Percentiles rank a stretch among this genome's conserved stretches.
phyloP scores from a whole-genome alignment of 2,888 invertebrate genomes.

The Carabus problematicus region DNA sequence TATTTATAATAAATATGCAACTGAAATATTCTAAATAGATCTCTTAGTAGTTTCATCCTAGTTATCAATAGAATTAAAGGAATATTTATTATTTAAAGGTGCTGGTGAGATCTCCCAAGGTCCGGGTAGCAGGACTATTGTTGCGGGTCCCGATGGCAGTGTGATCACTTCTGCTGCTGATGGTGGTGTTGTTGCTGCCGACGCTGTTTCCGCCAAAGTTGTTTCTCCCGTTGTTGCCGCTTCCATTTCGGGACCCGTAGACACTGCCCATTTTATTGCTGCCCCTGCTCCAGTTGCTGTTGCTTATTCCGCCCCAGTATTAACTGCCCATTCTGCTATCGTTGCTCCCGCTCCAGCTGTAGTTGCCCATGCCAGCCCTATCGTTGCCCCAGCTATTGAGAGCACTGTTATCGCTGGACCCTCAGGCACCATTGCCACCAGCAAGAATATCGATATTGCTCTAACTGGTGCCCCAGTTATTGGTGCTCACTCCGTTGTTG shows the following conservation, averaged over 20 bases:
- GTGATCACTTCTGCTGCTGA: slow-evolving; percentile 53
- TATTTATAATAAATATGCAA: neutral
- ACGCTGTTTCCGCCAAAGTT: slow-evolving; percentile 44
- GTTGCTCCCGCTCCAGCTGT: slow-evolving; percentile 9
- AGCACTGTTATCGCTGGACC: slow-evolving; percentile 38
- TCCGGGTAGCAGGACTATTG: slow-evolving; percentile 55
- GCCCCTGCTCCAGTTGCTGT: slow-evolving; percentile 8
- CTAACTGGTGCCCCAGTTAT: slow-evolving; percentile 5
- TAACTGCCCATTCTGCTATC: slow-evolving; percentile 14
- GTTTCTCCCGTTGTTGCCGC: slow-evolving; percentile 45
- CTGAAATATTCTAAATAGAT: neutral
- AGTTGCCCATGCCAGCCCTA: neutral
- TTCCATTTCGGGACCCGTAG: slow-evolving; percentile 31
- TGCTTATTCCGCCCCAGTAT: slow-evolving; percentile 21
- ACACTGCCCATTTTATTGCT: slow-evolving; percentile 19
- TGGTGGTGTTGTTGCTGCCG: slow-evolving; percentile 46
- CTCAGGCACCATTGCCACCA: slow-evolving; percentile 27
- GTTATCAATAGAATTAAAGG: neutral
- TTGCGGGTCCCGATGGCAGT: slow-evolving; percentile 57
- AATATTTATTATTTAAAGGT: slow-evolving; percentile 43
- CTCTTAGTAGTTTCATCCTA: neutral
- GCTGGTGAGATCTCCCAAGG: slow-evolving; percentile 56
- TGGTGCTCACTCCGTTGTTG: slow-evolving; percentile 6
- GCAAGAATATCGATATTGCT: slow-evolving; percentile 18
- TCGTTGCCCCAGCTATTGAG: slow-evolving; percentile 7